These are phyloP conservation scores for Nibea coibor DNA, from an alignment of 2,113 vertebrate genomes.

Conservation along the genomic window DNA sequence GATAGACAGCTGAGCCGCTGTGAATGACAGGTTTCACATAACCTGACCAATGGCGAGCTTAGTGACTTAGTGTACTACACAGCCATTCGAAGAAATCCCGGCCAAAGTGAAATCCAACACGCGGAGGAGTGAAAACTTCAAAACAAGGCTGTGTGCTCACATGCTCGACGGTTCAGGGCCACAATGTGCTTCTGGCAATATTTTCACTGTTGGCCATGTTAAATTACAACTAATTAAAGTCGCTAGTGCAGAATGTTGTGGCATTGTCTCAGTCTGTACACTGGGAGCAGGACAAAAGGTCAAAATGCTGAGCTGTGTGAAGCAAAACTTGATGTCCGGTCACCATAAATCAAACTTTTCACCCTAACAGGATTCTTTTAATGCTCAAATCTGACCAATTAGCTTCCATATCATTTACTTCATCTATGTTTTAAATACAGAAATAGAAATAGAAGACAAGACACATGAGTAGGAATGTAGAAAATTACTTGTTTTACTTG, in stretches of 20 bases:
- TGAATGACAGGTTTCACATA: conserved; percentile 40
- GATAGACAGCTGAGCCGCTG: conserved; percentile 10
- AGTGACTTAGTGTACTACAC: conserved; percentile 26
- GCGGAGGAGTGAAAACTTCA: conserved; percentile 31
- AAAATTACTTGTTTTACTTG: not conserved
- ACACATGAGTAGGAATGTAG: not conserved
- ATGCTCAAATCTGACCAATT: not conserved
- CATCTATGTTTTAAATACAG: not conserved
- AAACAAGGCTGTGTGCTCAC: conserved; percentile 12
- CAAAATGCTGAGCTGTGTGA: not conserved
- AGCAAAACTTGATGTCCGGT: not conserved
- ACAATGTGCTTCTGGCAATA: conserved; percentile 17
- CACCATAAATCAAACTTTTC: not conserved
- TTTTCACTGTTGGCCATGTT: conserved; percentile 8
- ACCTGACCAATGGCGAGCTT: conserved; percentile 34
- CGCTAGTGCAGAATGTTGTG: not conserved
- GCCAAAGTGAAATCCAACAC: conserved; percentile 50
- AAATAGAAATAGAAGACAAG: not conserved
- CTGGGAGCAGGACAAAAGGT: not conserved
- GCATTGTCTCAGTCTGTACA: not conserved
- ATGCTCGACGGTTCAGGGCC: not conserved
- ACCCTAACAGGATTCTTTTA: not conserved
- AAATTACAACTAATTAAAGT: conserved; percentile 33
- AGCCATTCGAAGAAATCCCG: conserved; percentile 35
- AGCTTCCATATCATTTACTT: not conserved